A percentile compares a stretch with the other conserved stretches of the same genome.
phyloP scores from a whole-genome alignment of 2,888 invertebrate genomes.

The Kryphioiulus occultus region DNA sequence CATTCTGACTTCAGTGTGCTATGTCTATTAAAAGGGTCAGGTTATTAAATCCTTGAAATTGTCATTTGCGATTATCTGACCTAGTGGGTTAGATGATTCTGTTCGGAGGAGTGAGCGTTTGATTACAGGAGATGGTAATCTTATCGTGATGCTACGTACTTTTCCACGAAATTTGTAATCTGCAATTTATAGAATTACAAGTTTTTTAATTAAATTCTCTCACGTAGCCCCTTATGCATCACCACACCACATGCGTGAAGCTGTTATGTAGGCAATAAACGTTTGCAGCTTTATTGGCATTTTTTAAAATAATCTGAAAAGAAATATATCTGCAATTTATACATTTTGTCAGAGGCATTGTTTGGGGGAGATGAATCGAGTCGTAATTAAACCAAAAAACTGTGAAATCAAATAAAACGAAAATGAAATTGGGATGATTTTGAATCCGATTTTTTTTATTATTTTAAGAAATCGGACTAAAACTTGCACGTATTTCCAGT shows the following conservation, averaged over 20 bases:
- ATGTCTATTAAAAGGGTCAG: neutral
- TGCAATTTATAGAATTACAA: neutral
- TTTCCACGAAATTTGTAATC: constrained; percentile 9
- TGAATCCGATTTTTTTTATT: too few relatives aligned
- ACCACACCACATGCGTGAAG: neutral
- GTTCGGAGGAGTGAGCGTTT: neutral
- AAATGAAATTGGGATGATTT: too few relatives aligned
- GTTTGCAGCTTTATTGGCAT: too few relatives aligned
- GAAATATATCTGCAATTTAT: too few relatives aligned
- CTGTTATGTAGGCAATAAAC: too few relatives aligned
- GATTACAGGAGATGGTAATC: neutral
- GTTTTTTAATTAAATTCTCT: neutral
- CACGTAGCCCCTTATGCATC: neutral
- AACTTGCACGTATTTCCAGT: too few relatives aligned
- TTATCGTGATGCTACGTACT: neutral
- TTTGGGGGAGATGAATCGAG: too few relatives aligned
- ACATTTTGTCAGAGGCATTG: too few relatives aligned
- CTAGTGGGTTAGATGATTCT: neutral
- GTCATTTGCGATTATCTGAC: neutral
- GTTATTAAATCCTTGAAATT: constrained; percentile 20
- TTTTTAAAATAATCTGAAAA: too few relatives aligned
- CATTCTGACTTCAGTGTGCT: neutral
- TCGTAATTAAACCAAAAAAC: too few relatives aligned
- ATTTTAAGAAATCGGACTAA: too few relatives aligned
- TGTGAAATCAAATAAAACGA: too few relatives aligned